Percentiles rank a stretch among this genome's conserved stretches.
Conservation (phyloP, 2,113 vertebrate species). For the Silurus glanis region DNA sequence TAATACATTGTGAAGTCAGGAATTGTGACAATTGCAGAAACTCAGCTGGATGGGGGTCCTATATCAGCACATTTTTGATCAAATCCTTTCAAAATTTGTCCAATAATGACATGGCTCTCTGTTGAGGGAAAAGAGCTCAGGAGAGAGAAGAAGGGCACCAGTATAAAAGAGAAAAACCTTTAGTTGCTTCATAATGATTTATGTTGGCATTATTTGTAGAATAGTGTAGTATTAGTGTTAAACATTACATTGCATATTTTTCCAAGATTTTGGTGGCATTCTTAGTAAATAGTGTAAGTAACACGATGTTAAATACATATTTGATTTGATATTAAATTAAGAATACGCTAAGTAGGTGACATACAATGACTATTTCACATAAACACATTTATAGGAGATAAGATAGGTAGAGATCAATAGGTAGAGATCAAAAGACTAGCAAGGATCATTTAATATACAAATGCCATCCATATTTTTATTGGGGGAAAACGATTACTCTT, state of each 20-base stretch:
- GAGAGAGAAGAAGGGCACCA: background rate
- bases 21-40: background rate
- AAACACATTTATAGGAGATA: too few species aligned
- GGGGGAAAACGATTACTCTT: background rate
- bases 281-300: background rate
- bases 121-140: background rate
- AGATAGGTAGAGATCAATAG: too few species aligned
- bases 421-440: background rate
- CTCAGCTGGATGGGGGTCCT: background rate
- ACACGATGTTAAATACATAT: background rate
- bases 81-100: background rate
- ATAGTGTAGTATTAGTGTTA: background rate
- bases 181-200: background rate
- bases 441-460: too few species aligned
- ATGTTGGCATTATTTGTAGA: background rate
- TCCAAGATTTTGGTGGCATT: background rate
- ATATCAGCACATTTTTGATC: background rate
- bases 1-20: background rate
- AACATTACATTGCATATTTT: background rate
- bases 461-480: background rate
- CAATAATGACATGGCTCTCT: background rate
- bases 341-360: too few species aligned
- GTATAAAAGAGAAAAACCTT: background rate
- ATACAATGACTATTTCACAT: background rate
- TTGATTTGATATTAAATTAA: background rate